These are phyloP conservation scores for Perca flavescens DNA, from an alignment of 2,113 vertebrate species.

Conservation along the genomic window DNA sequence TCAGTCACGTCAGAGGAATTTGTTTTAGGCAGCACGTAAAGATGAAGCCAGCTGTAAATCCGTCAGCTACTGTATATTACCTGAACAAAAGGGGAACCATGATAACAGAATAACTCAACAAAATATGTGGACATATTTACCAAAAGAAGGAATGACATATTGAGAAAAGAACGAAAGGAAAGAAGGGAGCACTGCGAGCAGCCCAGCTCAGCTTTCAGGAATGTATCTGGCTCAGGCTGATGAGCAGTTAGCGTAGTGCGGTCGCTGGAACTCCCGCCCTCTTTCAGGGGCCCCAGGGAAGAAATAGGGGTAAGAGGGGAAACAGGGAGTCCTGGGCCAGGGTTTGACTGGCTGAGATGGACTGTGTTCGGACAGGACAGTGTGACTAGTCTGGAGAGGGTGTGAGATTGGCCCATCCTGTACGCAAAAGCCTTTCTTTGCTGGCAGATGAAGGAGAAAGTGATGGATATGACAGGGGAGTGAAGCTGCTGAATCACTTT, in stretches of 20 bases:
- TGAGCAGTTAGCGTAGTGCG: slow-evolving; percentile 78
- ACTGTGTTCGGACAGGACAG: slow-evolving; percentile 41
- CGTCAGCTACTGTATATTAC: neutral
- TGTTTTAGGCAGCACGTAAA: slow-evolving; percentile 2
- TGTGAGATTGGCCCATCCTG: slow-evolving; percentile 36
- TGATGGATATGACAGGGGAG: slow-evolving; percentile 66
- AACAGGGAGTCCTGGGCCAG: slow-evolving; percentile 65
- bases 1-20: slow-evolving; percentile 38
- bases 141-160: slow-evolving; percentile 57
- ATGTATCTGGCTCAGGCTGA: slow-evolving; percentile 81
- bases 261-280: slow-evolving; percentile 79
- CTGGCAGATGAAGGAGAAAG: slow-evolving; percentile 47
- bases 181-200: slow-evolving; percentile 65
- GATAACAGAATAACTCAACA: slow-evolving; percentile 3
- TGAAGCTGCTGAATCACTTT: slow-evolving; percentile 65
- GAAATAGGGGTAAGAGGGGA: slow-evolving; percentile 71
- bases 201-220: slow-evolving; percentile 84
- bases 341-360: slow-evolving; percentile 45
- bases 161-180: slow-evolving; percentile 62
- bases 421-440: slow-evolving; percentile 3
- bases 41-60: neutral
- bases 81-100: slow-evolving; percentile 2
- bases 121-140: slow-evolving; percentile 15
- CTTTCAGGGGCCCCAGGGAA: slow-evolving; percentile 77
- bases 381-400: slow-evolving; percentile 23